Evolutionary conservation across 1,140 invertebrate genomes (phyloP).

Genomic region (Mycetomoellerius zeteki): DNA sequence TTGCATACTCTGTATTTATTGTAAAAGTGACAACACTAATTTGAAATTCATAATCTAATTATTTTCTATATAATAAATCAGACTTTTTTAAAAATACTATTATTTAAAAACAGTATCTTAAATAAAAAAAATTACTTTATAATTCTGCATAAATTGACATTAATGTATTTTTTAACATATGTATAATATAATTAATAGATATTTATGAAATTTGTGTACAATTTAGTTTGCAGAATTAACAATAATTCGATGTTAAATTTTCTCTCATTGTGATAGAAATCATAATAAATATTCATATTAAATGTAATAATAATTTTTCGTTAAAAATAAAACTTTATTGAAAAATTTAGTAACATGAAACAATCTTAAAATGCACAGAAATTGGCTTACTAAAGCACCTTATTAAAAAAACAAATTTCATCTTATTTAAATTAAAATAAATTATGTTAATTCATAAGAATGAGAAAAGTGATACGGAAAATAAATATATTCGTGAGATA

Average conservation of each 20-base stretch:
- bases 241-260: not conserved
- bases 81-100: not conserved
- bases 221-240: not conserved
- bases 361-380: not conserved
- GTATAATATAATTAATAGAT: too few species aligned
- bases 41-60: not conserved
- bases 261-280: too few species aligned
- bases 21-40: not conserved
- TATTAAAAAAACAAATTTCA: not conserved
- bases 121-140: not conserved
- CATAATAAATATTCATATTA: not conserved
- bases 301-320: not conserved
- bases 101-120: too few species aligned
- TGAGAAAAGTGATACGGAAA: constrained; percentile 43
- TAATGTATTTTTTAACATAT: not conserved
- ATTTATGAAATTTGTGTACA: not conserved
- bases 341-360: constrained; percentile 22
- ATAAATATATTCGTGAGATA: constrained; percentile 66
- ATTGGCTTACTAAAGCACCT: not conserved
- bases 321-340: not conserved
- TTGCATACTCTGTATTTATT: not conserved
- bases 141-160: not conserved
- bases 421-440: constrained; percentile 36
- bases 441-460: constrained; percentile 63
- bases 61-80: not conserved